A percentile compares a stretch with the other conserved stretches of the same genome.
phyloP scores from a whole-genome alignment of 2,888 invertebrate genomes.

The Sycophila texana region DNA sequence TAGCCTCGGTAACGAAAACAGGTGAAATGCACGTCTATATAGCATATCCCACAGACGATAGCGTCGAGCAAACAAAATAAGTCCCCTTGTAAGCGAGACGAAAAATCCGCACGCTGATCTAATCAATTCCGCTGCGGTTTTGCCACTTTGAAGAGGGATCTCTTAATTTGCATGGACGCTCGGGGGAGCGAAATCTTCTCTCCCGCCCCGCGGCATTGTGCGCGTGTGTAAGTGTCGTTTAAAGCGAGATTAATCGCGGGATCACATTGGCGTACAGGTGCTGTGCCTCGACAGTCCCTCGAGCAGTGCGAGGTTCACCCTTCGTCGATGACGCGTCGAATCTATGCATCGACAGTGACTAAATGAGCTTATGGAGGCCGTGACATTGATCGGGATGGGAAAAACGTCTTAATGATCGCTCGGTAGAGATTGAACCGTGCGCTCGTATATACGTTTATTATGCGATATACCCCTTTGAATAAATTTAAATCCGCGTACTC shows the following conservation, averaged over 20 bases:
- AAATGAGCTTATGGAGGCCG: background rate
- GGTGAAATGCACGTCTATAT: too few relatives aligned
- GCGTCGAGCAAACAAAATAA: background rate
- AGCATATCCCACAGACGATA: too few relatives aligned
- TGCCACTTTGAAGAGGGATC: slow-evolving; percentile 51
- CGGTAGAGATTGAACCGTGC: background rate
- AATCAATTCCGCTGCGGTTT: slow-evolving; percentile 58
- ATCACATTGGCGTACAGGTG: slow-evolving; percentile 33
- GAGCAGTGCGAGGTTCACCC: background rate
- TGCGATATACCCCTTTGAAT: too few relatives aligned
- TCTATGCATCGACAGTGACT: too few relatives aligned
- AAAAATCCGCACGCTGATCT: slow-evolving; percentile 15
- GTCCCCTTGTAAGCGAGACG: too few relatives aligned
- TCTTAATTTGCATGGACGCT: slow-evolving; percentile 66
- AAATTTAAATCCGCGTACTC: too few relatives aligned
- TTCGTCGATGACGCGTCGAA: slow-evolving; percentile 5
- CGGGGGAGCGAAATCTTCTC: slow-evolving; percentile 48
- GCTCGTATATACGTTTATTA: too few relatives aligned
- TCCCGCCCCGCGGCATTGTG: slow-evolving; percentile 44
- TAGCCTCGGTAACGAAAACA: too few relatives aligned
- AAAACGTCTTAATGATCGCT: background rate
- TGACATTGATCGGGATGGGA: background rate
- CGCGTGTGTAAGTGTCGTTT: slow-evolving; percentile 57
- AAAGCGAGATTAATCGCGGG: slow-evolving; percentile 61
- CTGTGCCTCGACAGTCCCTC: background rate